Percentiles rank a stretch among this genome's conserved stretches.
Conservation (phyloP, 1,140 invertebrate species). For the Panulirus ornatus region DNA sequence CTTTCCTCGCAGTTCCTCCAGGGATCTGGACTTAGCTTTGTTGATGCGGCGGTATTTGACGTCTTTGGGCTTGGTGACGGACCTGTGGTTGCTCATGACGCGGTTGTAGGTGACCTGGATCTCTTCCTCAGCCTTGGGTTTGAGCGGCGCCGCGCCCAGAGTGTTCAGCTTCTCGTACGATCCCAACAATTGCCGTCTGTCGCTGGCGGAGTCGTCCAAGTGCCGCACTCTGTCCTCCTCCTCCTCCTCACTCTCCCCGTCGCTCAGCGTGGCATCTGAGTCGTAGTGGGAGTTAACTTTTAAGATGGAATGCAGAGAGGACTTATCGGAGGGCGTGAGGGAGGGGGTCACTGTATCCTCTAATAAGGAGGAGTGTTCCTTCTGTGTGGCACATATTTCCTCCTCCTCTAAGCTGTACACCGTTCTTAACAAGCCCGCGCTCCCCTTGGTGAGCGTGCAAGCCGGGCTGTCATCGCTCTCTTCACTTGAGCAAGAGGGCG, state of each 20-base stretch:
- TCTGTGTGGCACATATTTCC: constrained; percentile 19
- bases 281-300: constrained; percentile 59
- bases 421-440: constrained; percentile 48
- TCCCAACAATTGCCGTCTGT: constrained; percentile 65
- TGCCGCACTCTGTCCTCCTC: constrained; percentile 28
- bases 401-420: constrained; percentile 67
- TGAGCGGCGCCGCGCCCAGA: not conserved
- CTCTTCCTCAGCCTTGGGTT: constrained; percentile 59
- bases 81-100: constrained; percentile 93
- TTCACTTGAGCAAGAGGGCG: constrained; percentile 74
- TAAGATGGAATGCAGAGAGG: constrained; percentile 56
- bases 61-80: constrained; percentile 93
- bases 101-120: constrained; percentile 84
- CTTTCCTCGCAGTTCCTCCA: constrained; percentile 89
- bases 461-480: constrained; percentile 73
- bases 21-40: constrained; percentile 92
- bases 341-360: constrained; percentile 16
- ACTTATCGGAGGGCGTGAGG: constrained; percentile 19
- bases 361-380: constrained; percentile 31
- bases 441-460: constrained; percentile 67
- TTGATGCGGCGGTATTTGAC: constrained; percentile 94
- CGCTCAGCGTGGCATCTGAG: constrained; percentile 72
- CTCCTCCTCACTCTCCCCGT: constrained; percentile 73
- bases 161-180: constrained; percentile 70
- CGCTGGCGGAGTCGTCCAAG: constrained; percentile 38